Evolutionary conservation across 1,140 invertebrate genomes (phyloP), one percentile per base, ranked within the genome.

Genomic region (Drosophila sulfurigaster): DNA sequence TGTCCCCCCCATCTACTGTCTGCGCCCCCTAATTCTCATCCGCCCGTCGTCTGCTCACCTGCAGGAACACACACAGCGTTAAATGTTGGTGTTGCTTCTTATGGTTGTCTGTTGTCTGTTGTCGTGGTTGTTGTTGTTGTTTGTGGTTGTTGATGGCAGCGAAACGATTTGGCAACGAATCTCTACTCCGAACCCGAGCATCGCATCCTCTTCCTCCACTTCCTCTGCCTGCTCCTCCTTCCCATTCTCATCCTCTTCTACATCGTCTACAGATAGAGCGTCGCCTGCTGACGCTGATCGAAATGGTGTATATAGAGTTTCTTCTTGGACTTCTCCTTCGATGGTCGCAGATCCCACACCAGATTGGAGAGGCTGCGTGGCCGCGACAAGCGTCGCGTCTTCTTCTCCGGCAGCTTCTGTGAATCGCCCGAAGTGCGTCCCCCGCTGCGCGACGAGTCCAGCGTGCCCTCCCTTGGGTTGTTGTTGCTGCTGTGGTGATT

Each of bases 371-470:
- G 93, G 65, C 96, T 97, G 75, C 96, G 95, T 8, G 97, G 96
- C 92, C 96, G 94, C 64, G 95, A 96, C 68, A 96, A 87, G 77
- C 95, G 95, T 75, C 96, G 94, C 54, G 95, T 96, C 91, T 96
- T 94, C 89, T 97, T 97, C 85, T 97, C 96, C 20, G 96, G 96
- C 82, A 97, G 93, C 87, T 97, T 97, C 67, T 92, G 91, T 0
- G 97, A 97, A 92, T 97, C 96, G 0, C 96, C 96, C 15, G 96
- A 97, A 3, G 96, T 96, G 45, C 96, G 94, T 8, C 97, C 97
- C 30, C 97, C 97, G 11, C 96, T 97, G 92, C 97, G 96, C 92
- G 96, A 97, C 15, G 97, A 98, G 91, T 98, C 96, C 62, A 98
- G 93, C 5, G 97, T 98, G 2, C 97, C 96, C 86, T 96, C 85